phyloP scores from a whole-genome alignment of 2,888 invertebrate species.

The Diarsia rubi region DNA sequence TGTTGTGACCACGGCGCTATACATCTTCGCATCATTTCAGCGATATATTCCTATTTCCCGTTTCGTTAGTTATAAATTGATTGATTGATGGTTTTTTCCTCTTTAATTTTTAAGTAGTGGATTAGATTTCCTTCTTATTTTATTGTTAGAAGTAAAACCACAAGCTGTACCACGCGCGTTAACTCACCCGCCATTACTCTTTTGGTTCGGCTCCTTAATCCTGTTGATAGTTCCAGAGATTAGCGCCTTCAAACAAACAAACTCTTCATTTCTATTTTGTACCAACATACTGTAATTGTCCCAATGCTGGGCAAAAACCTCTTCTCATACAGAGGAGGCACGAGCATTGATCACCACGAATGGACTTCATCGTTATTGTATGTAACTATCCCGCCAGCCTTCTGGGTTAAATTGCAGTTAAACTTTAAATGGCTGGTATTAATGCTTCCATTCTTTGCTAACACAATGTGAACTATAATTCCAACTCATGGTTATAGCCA shows the following conservation, averaged over 20 bases:
- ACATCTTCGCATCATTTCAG: slow-evolving; percentile 47
- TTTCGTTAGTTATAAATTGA: slow-evolving; percentile 44
- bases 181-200: too few relatives aligned
- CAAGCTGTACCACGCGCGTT: too few relatives aligned
- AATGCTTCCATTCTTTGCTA: background rate
- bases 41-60: slow-evolving; percentile 50
- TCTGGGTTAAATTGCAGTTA: background rate
- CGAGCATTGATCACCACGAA: background rate
- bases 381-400: background rate
- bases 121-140: background rate
- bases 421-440: background rate
- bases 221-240: too few relatives aligned
- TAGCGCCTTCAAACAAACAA: too few relatives aligned
- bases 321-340: background rate
- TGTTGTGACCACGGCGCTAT: slow-evolving; percentile 42
- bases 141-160: too few relatives aligned
- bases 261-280: too few relatives aligned
- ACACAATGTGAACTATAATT: background rate
- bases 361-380: background rate
- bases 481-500: background rate
- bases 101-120: background rate
- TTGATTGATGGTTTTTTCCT: slow-evolving; percentile 3
- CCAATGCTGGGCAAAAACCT: background rate
- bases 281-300: background rate
- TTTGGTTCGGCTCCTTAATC: too few relatives aligned